phyloP scores from a whole-genome alignment of 2,113 vertebrate species.

The Lepus europaeus region DNA sequence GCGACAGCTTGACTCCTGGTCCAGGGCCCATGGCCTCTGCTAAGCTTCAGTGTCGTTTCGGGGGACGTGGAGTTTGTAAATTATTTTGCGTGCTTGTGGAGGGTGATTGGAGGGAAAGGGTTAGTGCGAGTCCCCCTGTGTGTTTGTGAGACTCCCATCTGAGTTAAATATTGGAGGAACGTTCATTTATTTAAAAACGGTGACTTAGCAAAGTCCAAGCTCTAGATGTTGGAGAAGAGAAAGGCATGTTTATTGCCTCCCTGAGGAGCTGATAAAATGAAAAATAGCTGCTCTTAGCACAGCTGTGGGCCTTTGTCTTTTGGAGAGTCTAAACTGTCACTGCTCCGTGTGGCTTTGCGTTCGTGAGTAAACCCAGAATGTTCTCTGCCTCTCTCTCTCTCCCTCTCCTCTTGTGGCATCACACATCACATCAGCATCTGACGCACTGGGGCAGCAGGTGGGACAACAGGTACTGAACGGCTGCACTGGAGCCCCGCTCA shows the following conservation, averaged over 20 bases:
- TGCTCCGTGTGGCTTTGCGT: background rate
- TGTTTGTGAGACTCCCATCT: background rate
- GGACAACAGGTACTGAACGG: background rate
- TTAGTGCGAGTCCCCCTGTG: background rate
- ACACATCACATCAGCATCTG: background rate
- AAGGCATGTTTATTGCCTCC: background rate
- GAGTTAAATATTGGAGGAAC: background rate
- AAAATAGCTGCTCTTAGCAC: background rate
- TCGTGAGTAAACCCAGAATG: background rate
- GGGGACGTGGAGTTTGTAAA: background rate
- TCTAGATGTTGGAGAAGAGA: background rate
- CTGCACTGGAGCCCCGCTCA: background rate
- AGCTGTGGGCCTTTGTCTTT: too few relatives aligned
- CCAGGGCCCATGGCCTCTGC: rapidly evolving
- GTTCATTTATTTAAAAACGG: background rate
- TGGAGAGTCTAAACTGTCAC: background rate
- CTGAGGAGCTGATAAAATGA: background rate
- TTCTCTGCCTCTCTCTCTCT: background rate
- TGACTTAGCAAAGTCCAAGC: background rate
- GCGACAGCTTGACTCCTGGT: too few relatives aligned
- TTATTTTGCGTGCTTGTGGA: rapidly evolving
- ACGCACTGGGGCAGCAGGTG: background rate
- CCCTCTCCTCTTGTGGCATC: background rate
- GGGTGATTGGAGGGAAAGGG: rapidly evolving
- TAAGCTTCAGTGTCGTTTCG: rapidly evolving